A percentile compares a stretch with the other conserved stretches of the same genome.
phyloP scores from a whole-genome alignment of 2,113 vertebrate species.

The Perca flavescens region DNA sequence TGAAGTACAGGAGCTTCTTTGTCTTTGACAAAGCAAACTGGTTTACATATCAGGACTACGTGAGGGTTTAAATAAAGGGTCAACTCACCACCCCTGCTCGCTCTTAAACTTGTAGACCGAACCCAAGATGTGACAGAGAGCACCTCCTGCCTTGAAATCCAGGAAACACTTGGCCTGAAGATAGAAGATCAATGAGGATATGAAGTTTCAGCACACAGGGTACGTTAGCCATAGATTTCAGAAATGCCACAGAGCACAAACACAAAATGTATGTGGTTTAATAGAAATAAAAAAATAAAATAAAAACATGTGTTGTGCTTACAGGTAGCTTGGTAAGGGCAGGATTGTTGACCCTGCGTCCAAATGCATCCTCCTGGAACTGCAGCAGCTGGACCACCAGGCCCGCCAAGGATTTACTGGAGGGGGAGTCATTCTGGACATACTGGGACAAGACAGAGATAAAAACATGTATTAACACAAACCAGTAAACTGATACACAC shows the following conservation, averaged over 20 bases:
- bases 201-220: not conserved
- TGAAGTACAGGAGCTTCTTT: not conserved
- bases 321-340: constrained; percentile 98
- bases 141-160: constrained; percentile 97
- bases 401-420: constrained; percentile 93
- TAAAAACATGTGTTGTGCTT: constrained; percentile 71
- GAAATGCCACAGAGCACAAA: not conserved
- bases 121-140: constrained; percentile 96
- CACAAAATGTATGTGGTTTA: not conserved
- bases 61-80: not conserved
- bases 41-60: not conserved
- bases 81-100: constrained; percentile 97
- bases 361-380: constrained; percentile 98
- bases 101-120: constrained; percentile 99
- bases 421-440: constrained; percentile 96
- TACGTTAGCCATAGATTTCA: not conserved
- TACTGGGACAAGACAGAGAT: constrained; percentile 81
- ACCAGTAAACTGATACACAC: not conserved
- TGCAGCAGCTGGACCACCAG: constrained; percentile 97
- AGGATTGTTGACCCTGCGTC: constrained; percentile 96
- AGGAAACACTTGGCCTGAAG: constrained; percentile 96
- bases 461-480: constrained; percentile 1
- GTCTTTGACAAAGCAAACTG: not conserved
- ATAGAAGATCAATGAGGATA: not conserved
- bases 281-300: not conserved